A percentile compares a stretch with the other conserved stretches of the same genome.
phyloP scores from a whole-genome alignment of 2,797 vertebrate species.

The Enteromius paludinosus region DNA sequence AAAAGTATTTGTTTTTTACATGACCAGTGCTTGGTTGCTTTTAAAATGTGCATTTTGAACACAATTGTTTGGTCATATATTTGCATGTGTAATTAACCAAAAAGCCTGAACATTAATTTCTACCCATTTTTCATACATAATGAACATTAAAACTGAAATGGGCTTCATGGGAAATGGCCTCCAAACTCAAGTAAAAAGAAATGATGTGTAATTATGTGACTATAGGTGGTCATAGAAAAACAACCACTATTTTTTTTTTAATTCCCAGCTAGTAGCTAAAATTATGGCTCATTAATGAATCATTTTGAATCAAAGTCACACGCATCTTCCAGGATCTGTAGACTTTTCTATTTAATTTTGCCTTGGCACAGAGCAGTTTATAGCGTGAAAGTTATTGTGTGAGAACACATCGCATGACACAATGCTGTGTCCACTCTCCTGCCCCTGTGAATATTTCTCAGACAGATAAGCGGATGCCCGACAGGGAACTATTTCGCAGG shows the following conservation, averaged over 20 bases:
- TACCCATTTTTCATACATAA: neutral
- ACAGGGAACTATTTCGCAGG: conserved; percentile 50
- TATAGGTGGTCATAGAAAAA: neutral
- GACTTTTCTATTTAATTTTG: neutral
- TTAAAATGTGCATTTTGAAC: neutral
- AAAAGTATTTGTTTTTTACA: conserved; percentile 6
- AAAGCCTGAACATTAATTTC: neutral
- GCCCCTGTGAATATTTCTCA: conserved; percentile 68
- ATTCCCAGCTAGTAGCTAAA: neutral
- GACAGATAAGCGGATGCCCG: conserved; percentile 59
- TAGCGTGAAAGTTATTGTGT: neutral
- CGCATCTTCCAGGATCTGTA: neutral
- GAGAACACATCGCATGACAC: conserved; percentile 41
- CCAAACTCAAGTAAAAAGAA: neutral
- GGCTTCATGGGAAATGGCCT: neutral
- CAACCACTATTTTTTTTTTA: neutral
- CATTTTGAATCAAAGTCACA: neutral
- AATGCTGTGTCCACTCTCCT: conserved; percentile 42
- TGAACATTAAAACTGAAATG: neutral
- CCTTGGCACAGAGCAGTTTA: neutral
- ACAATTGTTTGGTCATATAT: neutral
- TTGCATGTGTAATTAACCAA: conserved; percentile 6
- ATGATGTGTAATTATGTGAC: conserved; percentile 3
- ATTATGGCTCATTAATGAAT: neutral
- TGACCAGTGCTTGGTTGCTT: neutral